Evolutionary conservation across 2,888 invertebrate species (phyloP).

Genomic region (Heliconius cydno): DNA sequence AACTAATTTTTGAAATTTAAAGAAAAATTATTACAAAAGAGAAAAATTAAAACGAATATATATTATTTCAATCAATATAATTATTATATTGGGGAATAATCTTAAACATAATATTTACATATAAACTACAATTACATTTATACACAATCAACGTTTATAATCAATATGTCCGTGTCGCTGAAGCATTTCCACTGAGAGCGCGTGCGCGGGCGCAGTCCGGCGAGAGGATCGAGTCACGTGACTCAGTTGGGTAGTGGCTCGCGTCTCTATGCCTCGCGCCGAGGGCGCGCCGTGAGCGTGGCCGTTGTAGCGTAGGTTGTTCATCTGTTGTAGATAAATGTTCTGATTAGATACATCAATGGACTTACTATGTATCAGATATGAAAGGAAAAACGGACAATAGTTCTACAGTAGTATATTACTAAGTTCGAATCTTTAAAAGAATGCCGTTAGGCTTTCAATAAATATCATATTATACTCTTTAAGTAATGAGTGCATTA

Average conservation of each 20-base stretch:
- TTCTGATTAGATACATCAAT: too few species aligned
- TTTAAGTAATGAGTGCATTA: too few species aligned
- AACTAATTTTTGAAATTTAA: too few species aligned
- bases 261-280: conserved; percentile 61
- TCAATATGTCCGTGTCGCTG: conserved; percentile 76
- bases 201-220: conserved; percentile 72
- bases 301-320: conserved; percentile 66
- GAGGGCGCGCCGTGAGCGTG: conserved; percentile 54
- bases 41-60: background rate
- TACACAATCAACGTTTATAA: conserved; percentile 59
- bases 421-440: too few species aligned
- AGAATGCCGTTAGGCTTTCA: too few species aligned
- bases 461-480: too few species aligned
- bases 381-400: too few species aligned
- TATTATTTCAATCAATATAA: conserved; percentile 1
- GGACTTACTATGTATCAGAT: too few species aligned
- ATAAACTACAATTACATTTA: background rate
- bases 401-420: too few species aligned
- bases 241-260: conserved; percentile 70
- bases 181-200: conserved; percentile 72
- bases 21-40: background rate
- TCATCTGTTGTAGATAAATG: conserved; percentile 65
- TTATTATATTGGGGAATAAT: background rate
- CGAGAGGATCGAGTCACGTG: conserved; percentile 75
- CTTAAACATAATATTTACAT: conserved; percentile 8